These are phyloP conservation scores for Ptychoptera albimana DNA, from an alignment of 2,888 invertebrate genomes.

Conservation along the genomic window DNA sequence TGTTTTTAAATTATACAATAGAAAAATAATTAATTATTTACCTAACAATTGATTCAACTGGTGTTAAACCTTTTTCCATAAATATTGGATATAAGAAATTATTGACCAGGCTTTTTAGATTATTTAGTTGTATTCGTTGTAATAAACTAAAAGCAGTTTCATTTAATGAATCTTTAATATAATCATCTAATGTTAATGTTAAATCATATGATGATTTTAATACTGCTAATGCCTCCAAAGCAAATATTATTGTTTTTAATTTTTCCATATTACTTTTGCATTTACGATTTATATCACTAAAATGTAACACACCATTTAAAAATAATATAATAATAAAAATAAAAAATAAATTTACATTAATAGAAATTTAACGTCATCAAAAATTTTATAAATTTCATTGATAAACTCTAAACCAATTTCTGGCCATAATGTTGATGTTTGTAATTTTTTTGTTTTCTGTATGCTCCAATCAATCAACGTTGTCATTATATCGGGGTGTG, in stretches of 20 bases:
- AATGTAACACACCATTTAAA: constrained; percentile 4
- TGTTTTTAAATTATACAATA: neutral
- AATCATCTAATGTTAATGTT: constrained; percentile 25
- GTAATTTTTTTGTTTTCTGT: constrained; percentile 23
- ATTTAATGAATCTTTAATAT: constrained; percentile 23
- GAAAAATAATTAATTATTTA: neutral
- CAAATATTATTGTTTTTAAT: constrained; percentile 21
- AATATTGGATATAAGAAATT: constrained; percentile 28
- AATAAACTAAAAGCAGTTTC: constrained; percentile 25
- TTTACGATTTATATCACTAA: constrained; percentile 24
- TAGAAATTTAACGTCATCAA: constrained; percentile 24
- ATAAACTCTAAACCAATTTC: constrained; percentile 29
- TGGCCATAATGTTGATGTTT: constrained; percentile 27
- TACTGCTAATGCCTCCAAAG: constrained; percentile 23
- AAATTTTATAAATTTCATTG: constrained; percentile 24
- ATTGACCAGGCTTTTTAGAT: constrained; percentile 22
- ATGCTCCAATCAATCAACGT: constrained; percentile 27
- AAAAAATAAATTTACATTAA: constrained; percentile 20
- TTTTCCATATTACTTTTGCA: constrained; percentile 24
- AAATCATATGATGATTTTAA: constrained; percentile 26
- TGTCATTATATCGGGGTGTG: constrained; percentile 25
- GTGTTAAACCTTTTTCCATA: constrained; percentile 23
- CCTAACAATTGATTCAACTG: constrained; percentile 20
- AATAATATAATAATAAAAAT: neutral
- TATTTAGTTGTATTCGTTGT: constrained; percentile 25